A percentile compares a stretch with the other conserved stretches of the same genome.
Conservation (phyloP, 2,888 invertebrate species). For the Lissocephala sabroskyi region DNA sequence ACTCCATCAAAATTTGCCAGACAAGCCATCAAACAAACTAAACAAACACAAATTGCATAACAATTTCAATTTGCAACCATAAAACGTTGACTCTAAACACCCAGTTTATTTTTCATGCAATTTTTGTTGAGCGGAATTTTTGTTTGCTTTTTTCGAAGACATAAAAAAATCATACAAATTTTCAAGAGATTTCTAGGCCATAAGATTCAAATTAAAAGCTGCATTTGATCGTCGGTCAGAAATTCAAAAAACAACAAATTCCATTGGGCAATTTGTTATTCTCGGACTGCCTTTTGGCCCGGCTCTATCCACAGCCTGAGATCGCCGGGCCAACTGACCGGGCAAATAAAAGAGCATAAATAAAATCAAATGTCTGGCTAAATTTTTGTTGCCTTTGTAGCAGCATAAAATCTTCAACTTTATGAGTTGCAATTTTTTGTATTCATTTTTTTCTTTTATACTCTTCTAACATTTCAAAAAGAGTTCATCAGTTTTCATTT, state of each 20-base stretch:
- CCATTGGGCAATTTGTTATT: neutral
- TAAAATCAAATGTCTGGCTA: conserved; percentile 17
- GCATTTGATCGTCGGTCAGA: neutral
- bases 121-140: too few relatives aligned
- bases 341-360: conserved; percentile 39
- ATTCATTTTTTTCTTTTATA: neutral
- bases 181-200: neutral
- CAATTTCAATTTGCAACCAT: too few relatives aligned
- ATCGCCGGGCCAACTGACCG: conserved; percentile 25
- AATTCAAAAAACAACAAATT: neutral
- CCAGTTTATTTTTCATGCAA: too few relatives aligned
- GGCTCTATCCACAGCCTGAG: too few relatives aligned
- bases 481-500: neutral
- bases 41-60: too few relatives aligned
- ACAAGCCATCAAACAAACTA: too few relatives aligned
- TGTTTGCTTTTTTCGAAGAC: too few relatives aligned
- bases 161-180: too few relatives aligned
- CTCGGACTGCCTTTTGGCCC: neutral
- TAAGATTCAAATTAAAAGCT: neutral
- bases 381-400: conserved; percentile 14
- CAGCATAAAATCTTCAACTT: conserved; percentile 31
- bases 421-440: conserved; percentile 46
- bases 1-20: too few relatives aligned
- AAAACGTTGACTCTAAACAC: too few relatives aligned
- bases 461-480: too few relatives aligned